Base-by-base conservation (phyloP, 2,888 invertebrate species). In the Silvanus unidentatus region DNA sequence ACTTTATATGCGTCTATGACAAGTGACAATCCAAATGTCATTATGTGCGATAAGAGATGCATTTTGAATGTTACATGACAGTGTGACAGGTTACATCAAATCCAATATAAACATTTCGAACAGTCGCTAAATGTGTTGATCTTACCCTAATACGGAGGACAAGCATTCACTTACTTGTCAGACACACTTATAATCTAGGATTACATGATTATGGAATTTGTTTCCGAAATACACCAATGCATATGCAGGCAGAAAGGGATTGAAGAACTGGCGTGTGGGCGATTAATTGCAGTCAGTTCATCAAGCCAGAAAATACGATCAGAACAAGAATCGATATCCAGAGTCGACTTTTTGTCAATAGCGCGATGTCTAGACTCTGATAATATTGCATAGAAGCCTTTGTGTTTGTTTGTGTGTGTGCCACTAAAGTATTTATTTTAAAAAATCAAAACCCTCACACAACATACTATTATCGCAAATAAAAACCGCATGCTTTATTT, bases 1-100 rank as follows among this genome's bases (percentile, higher is more conserved):
- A n/a, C n/a, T n/a, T 22, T 22, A 22, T 22, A 22, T 8, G 8
- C 22, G 22, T 22, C 22, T 22, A 47, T 55, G 57, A 57, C 60
- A 61, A 57, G 53, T 56, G 60, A 62, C 61, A 54, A 59, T 63
- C 56, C 52, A 53, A 51, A 54, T 50, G 59, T 59, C 59, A 52
- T 58, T 56, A 58, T 58, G 54, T 53, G 47, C 53, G 59, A 62
- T 62, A 61, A 61, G 57, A 55, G 61, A 54, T 53, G 52, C 51
- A 47, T 53, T 32, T 56, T 52, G 52, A 53, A 57, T 52, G 55
- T 57, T 60, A 64, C 64, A 64, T 61, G 64, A 62, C 64, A 61
- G 57, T 47, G 39, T 61, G 66, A 64, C 65, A 63, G 59, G 55
- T 61, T 62, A 65, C 65, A 64, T 66, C 65, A 65, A 65, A 65